Evolutionary conservation across 2,113 vertebrate genomes (phyloP), one percentile per base, ranked within the genome.

Genomic region (Orcinus orca): DNA sequence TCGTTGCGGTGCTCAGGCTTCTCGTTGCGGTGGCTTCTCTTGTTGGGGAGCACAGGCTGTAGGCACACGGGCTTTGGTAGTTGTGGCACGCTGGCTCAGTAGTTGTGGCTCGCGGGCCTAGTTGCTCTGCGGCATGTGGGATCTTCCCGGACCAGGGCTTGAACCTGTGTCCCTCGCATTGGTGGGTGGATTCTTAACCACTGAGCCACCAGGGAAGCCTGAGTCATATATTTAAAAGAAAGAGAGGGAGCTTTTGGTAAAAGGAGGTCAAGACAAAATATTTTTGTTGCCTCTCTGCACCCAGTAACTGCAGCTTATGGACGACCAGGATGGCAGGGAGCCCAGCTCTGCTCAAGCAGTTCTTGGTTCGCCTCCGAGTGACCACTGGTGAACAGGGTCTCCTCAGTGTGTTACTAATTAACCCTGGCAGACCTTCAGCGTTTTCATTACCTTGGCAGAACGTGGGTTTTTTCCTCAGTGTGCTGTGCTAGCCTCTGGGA

Each of bases 361-460:
- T 83, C 36, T 86, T 97, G 97, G 97, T 96, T 97, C 38, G 97
- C 33, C 83, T 98, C 97, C 97, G 94, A 87, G 73, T 93, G 97
- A 97, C 95, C 91, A 89, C 55, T 94, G 96, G 80, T 93, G 60
- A 98, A 23, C 55, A 93, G 60, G 62, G 89, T 96, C 95, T 97
- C 96, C 98, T 93, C 97, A 95, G 96, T 93, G 97, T 98, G 97
- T 97, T 97, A 97, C 98, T 98, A 97, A 98, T 98, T 96, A 97
- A 29, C 60, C 81, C 97, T 98, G 98, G 98, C 96, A 95, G 90
- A 79, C 96, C 83, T 93, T 98, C 97, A 98, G 71, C 73, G 93
- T 97, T 98, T 98, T 98, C 97, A 97, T 98, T 96, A 97, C 98
- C 90, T 98, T 98, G 96, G 74, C 96, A 97, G 92, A 95, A 84